These are phyloP conservation scores for Anas capensis DNA, from an alignment of 2,797 vertebrate genomes.

Conservation along the genomic window DNA sequence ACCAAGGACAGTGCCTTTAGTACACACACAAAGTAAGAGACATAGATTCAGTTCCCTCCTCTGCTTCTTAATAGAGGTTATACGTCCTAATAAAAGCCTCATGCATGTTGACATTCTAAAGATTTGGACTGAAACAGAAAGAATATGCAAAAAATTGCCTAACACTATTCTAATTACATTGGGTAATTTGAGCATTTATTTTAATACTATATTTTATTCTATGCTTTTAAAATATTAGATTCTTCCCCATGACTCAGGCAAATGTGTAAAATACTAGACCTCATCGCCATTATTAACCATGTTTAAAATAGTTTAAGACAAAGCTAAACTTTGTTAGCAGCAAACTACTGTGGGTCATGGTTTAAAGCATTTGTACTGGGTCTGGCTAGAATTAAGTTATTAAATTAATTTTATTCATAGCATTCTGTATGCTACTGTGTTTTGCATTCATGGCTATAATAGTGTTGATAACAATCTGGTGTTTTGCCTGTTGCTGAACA, in stretches of 20 bases:
- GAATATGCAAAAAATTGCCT: neutral
- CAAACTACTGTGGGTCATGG: accelerated
- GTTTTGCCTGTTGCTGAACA: neutral
- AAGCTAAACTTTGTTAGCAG: neutral
- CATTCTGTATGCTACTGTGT: neutral
- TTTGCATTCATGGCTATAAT: neutral
- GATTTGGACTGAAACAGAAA: neutral
- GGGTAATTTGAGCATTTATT: neutral
- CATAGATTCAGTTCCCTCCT: neutral
- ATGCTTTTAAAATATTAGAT: neutral
- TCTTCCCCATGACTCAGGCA: neutral
- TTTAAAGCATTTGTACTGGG: neutral
- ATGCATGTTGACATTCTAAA: neutral
- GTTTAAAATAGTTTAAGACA: neutral
- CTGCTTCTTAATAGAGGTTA: neutral
- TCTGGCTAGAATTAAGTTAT: neutral
- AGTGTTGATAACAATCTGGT: neutral
- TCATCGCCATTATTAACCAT: neutral
- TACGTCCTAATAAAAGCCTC: neutral
- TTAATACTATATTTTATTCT: neutral
- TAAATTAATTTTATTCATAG: neutral
- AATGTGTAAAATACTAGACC: neutral
- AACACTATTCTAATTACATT: neutral
- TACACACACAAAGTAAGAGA: neutral
- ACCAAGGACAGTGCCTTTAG: neutral